phyloP scores from a whole-genome alignment of 2,888 invertebrate species.

The Synergus itoensis region DNA sequence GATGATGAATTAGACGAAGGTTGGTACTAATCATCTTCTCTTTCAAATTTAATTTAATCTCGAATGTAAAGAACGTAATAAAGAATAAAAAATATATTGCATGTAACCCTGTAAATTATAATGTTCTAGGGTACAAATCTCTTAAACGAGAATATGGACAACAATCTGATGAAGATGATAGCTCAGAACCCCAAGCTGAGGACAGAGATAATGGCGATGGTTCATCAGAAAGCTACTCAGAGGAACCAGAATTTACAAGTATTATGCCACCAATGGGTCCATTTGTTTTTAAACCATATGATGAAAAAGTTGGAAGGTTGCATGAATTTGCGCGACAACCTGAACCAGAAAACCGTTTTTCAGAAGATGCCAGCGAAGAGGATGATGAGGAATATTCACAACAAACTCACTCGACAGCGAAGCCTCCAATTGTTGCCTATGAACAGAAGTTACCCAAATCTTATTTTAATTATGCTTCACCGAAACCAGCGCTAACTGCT shows the following conservation, averaged over 20 bases:
- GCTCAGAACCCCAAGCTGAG: background rate
- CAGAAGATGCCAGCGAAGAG: constrained; percentile 51
- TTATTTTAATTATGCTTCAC: constrained; percentile 45
- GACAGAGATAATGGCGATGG: constrained; percentile 42
- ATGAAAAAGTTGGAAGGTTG: constrained; percentile 66
- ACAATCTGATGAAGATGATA: constrained; percentile 43
- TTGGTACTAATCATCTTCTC: constrained; percentile 50
- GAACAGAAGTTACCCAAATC: constrained; percentile 28
- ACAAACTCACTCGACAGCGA: constrained; percentile 9
- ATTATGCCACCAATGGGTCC: constrained; percentile 48
- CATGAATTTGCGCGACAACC: constrained; percentile 14
- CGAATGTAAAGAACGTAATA: no score
- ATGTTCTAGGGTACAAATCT: constrained; percentile 50
- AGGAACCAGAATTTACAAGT: constrained; percentile 44
- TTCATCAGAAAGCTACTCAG: constrained; percentile 46
- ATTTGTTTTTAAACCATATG: constrained; percentile 61
- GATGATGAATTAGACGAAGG: constrained; percentile 57
- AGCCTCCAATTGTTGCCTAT: background rate
- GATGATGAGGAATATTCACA: constrained; percentile 53
- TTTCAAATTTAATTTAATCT: background rate
- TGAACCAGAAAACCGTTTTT: constrained; percentile 43
- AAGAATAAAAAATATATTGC: background rate
- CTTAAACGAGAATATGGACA: constrained; percentile 42
- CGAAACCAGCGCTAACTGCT: constrained; percentile 39
- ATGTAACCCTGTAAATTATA: constrained; percentile 27